Conservation (phyloP, 2,113 vertebrate genomes). For the Silurus meridionalis region DNA sequence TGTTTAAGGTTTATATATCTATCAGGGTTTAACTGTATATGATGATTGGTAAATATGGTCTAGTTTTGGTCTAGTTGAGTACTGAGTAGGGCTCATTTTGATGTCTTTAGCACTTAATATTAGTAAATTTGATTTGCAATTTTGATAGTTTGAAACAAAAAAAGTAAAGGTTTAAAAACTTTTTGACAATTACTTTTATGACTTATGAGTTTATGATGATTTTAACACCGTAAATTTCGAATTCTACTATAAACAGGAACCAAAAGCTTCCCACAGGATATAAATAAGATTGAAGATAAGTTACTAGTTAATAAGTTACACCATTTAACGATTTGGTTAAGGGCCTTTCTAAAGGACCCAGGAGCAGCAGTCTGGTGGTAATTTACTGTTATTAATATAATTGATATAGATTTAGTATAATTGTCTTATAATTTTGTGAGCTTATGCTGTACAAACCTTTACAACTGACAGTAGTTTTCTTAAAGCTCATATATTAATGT, state of each 20-base stretch:
- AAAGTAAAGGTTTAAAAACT: not conserved
- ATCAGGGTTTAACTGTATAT: not conserved
- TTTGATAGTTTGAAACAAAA: not conserved
- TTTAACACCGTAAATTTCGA: too few species aligned
- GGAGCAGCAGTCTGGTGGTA: too few species aligned
- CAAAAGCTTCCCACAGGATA: not conserved
- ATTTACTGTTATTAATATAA: not conserved
- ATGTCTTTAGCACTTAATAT: not conserved
- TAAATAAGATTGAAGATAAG: not conserved
- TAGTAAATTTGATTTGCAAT: not conserved
- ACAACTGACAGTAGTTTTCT: not conserved
- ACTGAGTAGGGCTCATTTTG: not conserved
- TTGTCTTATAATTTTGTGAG: not conserved
- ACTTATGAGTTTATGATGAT: not conserved
- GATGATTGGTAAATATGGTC: not conserved
- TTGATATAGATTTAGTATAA: not conserved
- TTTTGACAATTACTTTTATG: not conserved
- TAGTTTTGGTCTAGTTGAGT: not conserved
- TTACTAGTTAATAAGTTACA: too few species aligned
- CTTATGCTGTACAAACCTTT: not conserved
- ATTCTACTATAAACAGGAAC: not conserved
- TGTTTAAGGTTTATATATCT: not conserved
- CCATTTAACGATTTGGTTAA: too few species aligned
- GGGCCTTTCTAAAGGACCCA: too few species aligned
- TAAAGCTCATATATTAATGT: not conserved